A percentile compares a stretch with the other conserved stretches of the same genome.
These are phyloP conservation scores for Ceratothoa steindachneri DNA, from an alignment of 2,888 invertebrate genomes.

Conservation along the genomic window DNA sequence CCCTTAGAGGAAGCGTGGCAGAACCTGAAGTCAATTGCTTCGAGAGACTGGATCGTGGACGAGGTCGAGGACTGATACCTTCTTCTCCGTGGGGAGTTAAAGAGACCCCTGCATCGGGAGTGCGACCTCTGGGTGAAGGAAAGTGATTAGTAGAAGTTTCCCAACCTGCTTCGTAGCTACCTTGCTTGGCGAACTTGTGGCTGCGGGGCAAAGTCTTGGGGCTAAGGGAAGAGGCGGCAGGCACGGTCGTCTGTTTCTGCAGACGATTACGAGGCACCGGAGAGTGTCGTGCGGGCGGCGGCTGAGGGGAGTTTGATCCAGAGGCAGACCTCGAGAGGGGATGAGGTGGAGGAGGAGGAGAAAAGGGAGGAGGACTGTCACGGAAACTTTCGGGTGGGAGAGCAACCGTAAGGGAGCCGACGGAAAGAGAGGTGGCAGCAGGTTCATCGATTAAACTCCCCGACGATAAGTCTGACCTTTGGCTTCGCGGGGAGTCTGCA, in stretches of 20 bases:
- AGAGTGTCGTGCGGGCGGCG: conserved; percentile 27
- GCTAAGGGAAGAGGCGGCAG: conserved; percentile 26
- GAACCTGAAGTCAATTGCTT: conserved; percentile 43
- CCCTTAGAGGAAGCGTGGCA: conserved; percentile 35
- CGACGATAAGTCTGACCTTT: conserved; percentile 44
- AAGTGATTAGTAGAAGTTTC: conserved; percentile 30
- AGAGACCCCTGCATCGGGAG: background rate
- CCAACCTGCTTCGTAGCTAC: conserved; percentile 43
- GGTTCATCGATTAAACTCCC: conserved; percentile 40
- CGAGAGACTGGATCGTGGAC: conserved; percentile 37
- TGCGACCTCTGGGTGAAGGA: conserved; percentile 6
- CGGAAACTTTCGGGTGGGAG: conserved; percentile 61
- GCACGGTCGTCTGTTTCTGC: conserved; percentile 25
- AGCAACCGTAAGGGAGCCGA: conserved; percentile 67
- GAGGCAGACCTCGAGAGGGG: conserved; percentile 36
- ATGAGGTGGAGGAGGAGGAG: conserved; percentile 43
- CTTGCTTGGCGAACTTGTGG: conserved; percentile 39
- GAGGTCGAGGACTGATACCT: conserved; percentile 42
- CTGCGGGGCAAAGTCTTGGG: conserved; percentile 45
- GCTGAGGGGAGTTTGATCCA: conserved; percentile 27
- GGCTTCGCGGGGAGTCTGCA: conserved; percentile 42
- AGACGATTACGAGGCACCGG: conserved; percentile 28
- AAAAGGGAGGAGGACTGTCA: conserved; percentile 47
- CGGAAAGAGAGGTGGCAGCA: conserved; percentile 49
- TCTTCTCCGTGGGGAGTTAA: conserved; percentile 25